These are phyloP conservation scores for Pristionchus exspectatus DNA, from an alignment of 2,888 invertebrate species.

Conservation along the genomic window DNA sequence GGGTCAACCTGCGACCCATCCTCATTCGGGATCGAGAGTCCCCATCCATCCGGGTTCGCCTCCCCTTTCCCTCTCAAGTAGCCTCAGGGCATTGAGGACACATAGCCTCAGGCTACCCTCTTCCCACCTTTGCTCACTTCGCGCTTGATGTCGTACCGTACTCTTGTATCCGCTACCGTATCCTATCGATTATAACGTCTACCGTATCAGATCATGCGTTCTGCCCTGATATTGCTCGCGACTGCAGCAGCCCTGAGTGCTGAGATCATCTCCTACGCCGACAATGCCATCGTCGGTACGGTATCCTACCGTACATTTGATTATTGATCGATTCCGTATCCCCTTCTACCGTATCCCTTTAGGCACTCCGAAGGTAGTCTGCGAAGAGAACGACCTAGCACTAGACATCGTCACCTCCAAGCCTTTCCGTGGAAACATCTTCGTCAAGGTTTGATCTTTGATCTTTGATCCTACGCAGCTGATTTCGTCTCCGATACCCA, in stretches of 20 bases:
- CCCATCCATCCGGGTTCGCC: background rate
- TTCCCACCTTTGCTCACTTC: background rate
- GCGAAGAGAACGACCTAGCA: slow-evolving; percentile 76
- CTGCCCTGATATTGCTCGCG: slow-evolving; percentile 11
- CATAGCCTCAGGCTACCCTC: background rate
- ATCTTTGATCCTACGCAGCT: background rate
- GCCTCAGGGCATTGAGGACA: background rate
- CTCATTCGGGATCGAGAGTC: slow-evolving; percentile 27
- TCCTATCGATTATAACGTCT: background rate
- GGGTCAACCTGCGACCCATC: slow-evolving; percentile 38
- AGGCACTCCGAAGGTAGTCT: slow-evolving; percentile 77
- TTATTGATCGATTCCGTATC: background rate
- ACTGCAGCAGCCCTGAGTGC: slow-evolving; percentile 2
- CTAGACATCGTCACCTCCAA: slow-evolving; percentile 75
- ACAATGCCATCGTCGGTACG: slow-evolving; percentile 54
- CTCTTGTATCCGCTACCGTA: background rate
- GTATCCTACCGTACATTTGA: background rate
- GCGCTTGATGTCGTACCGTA: background rate
- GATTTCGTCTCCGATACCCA: background rate
- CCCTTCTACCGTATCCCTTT: background rate
- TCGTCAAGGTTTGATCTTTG: slow-evolving; percentile 68
- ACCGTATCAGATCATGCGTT: background rate
- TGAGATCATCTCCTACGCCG: slow-evolving; percentile 50
- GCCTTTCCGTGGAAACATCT: slow-evolving; percentile 77
- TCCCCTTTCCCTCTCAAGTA: slow-evolving; percentile 31